These are phyloP conservation scores for Catostylus mosaicus DNA, from an alignment of 30 jellyfish, hydroid and myxozoan species.

Conservation along the genomic window DNA sequence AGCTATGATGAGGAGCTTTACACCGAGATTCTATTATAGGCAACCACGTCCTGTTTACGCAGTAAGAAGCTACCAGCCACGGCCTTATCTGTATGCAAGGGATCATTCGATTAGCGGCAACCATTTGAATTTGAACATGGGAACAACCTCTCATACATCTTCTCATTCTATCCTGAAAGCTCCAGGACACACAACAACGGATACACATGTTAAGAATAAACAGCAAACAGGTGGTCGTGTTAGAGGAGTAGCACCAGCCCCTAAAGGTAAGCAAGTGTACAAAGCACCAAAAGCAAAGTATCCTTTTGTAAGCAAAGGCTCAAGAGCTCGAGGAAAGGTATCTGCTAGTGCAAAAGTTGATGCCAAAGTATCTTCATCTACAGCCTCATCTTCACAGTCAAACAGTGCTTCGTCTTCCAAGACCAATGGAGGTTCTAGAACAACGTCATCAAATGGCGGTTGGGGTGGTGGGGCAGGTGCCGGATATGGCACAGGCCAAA, in stretches of 20 bases:
- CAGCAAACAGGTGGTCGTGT: slow-evolving; percentile 67
- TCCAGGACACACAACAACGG: slow-evolving; percentile 67
- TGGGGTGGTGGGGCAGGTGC: slow-evolving; percentile 83
- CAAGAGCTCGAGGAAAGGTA: slow-evolving; percentile 22
- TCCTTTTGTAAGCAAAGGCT: slow-evolving; percentile 18
- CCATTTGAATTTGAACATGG: slow-evolving; percentile 53
- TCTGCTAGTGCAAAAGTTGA: slow-evolving; percentile 63
- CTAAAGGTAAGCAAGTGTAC: not conserved
- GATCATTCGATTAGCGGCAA: slow-evolving; percentile 50
- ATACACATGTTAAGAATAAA: slow-evolving; percentile 54
- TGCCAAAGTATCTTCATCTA: slow-evolving; percentile 50
- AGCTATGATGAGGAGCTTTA: slow-evolving; percentile 29
- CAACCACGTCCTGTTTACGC: not conserved
- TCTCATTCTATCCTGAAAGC: slow-evolving; percentile 52
- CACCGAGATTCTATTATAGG: not conserved
- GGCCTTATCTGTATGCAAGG: slow-evolving; percentile 28
- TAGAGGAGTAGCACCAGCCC: slow-evolving; percentile 51
- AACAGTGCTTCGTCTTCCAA: slow-evolving; percentile 53
- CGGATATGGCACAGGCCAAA: slow-evolving; percentile 65
- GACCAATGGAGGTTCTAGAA: slow-evolving; percentile 47
- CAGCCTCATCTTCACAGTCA: slow-evolving; percentile 50
- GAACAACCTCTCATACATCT: slow-evolving; percentile 50
- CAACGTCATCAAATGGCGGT: slow-evolving; percentile 60
- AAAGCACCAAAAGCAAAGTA: slow-evolving; percentile 3
- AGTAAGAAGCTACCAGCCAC: slow-evolving; percentile 10